phyloP scores from a whole-genome alignment of 2,113 vertebrate genomes.

The Ploceus nigricollis region DNA sequence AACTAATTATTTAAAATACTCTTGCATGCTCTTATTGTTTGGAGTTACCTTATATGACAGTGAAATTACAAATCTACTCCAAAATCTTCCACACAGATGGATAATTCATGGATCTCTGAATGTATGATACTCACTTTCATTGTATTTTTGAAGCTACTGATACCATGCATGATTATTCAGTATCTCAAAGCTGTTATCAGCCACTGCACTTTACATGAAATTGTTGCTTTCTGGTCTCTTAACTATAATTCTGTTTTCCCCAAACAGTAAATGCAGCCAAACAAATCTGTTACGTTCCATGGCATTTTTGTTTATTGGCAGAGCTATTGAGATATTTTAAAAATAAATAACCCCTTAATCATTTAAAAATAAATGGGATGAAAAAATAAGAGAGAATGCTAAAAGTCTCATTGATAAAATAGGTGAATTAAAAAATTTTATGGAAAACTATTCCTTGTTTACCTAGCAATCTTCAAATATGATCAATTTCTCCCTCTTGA shows the following conservation, averaged over 20 bases:
- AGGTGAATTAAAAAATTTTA: neutral
- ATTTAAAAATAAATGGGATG: neutral
- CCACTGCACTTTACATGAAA: neutral
- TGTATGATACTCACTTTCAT: constrained; percentile 20
- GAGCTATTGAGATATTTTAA: neutral
- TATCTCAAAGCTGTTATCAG: constrained; percentile 24
- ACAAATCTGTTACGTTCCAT: neutral
- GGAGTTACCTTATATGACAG: neutral
- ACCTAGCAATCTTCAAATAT: neutral
- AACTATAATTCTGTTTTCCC: constrained; percentile 26
- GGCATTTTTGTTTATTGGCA: neutral
- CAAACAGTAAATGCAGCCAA: constrained; percentile 19
- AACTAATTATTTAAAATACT: neutral
- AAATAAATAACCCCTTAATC: neutral
- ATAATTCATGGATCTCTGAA: constrained; percentile 42
- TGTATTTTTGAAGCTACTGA: constrained; percentile 22
- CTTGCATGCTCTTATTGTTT: neutral
- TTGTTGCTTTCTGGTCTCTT: neutral
- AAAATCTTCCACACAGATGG: neutral
- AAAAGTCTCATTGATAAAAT: neutral
- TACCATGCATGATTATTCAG: constrained; percentile 13
- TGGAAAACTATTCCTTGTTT: neutral
- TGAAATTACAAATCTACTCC: neutral
- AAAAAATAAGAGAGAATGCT: constrained; percentile 15
- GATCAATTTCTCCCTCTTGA: neutral